Evolutionary conservation across 2,888 invertebrate species (phyloP).

Genomic region (Adineta ricciae): DNA sequence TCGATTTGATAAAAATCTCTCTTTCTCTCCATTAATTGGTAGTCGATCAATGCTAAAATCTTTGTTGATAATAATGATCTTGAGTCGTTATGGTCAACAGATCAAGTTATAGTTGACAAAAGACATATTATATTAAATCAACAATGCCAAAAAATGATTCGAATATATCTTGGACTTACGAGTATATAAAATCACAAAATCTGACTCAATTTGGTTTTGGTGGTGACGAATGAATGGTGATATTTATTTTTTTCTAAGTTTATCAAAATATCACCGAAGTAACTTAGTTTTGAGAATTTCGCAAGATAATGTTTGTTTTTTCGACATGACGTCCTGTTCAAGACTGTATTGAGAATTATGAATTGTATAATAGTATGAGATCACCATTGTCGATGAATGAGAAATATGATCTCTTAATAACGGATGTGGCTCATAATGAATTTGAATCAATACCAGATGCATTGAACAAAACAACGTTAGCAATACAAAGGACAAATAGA

Average conservation of each 20-base stretch:
- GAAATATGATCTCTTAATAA: too few species aligned
- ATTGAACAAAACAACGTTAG: too few species aligned
- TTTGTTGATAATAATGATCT: too few species aligned
- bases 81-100: neutral
- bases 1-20: too few species aligned
- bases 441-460: neutral
- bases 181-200: neutral
- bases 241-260: neutral
- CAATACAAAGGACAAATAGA: too few species aligned
- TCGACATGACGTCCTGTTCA: neutral
- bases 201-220: neutral
- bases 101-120: neutral
- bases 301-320: neutral
- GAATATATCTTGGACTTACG: neutral
- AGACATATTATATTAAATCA: neutral
- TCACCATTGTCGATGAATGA: too few species aligned
- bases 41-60: too few species aligned
- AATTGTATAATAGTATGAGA: too few species aligned
- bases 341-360: too few species aligned
- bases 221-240: neutral
- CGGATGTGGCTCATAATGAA: neutral
- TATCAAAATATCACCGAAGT: too few species aligned
- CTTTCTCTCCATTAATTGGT: too few species aligned
- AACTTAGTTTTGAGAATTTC: too few species aligned
- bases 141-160: neutral